A percentile compares a stretch with the other conserved stretches of the same genome.
phyloP scores from a whole-genome alignment of 1,140 invertebrate species.

The Drosophila nannoptera region DNA sequence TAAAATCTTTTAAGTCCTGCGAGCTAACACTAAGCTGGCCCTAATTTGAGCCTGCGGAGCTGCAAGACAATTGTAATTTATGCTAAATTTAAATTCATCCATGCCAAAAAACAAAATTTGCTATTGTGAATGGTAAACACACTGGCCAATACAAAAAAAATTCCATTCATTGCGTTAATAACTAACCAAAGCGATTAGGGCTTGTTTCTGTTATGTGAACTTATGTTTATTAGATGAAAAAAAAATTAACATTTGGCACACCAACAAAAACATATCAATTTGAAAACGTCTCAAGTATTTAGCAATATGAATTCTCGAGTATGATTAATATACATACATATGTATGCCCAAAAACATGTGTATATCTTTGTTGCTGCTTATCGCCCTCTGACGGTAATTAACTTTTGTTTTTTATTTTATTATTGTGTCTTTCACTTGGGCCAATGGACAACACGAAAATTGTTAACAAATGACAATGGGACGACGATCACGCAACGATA shows the following conservation, averaged over 20 bases:
- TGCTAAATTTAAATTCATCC: too few species aligned
- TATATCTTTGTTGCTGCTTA: slow-evolving; percentile 36
- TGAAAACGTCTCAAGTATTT: slow-evolving; percentile 25
- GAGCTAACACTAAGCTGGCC: not conserved
- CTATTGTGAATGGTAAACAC: too few species aligned
- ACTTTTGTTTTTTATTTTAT: slow-evolving; percentile 39
- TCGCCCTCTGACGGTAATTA: slow-evolving; percentile 53
- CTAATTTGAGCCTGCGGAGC: not conserved
- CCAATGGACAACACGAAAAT: slow-evolving; percentile 38
- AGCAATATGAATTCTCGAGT: slow-evolving; percentile 32
- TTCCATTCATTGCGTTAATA: too few species aligned
- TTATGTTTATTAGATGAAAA: not conserved
- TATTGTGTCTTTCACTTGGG: slow-evolving; percentile 4
- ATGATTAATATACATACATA: slow-evolving; percentile 28
- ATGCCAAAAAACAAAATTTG: too few species aligned
- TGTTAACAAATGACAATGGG: slow-evolving; percentile 63
- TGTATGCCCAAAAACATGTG: slow-evolving; percentile 12
- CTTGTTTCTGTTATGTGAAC: too few species aligned
- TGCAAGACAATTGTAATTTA: not conserved
- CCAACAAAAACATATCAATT: not conserved
- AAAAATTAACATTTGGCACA: not conserved
- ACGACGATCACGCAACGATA: slow-evolving; percentile 66
- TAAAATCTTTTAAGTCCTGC: slow-evolving; percentile 17
- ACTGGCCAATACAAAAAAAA: too few species aligned
- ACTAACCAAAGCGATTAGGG: too few species aligned